Base-by-base conservation (phyloP, 2,113 vertebrate species). In the Scolopax mira region DNA sequence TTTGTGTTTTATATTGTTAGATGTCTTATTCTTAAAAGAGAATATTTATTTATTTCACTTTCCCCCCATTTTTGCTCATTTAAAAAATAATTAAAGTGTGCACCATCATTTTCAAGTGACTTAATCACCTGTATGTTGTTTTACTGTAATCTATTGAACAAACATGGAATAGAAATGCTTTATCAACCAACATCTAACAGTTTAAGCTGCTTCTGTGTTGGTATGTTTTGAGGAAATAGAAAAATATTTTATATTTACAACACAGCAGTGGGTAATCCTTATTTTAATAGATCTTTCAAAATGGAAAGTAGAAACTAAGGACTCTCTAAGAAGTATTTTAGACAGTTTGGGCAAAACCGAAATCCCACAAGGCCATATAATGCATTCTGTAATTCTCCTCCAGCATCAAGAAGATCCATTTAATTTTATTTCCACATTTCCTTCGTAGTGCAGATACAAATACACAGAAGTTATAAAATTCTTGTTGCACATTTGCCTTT, bases 361-460 rank as follows among this genome's bases (percentile, higher is more conserved):
- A 74, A 62, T 78, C 60, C 42, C 79, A 80, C 37, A 1, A 71
- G 72, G 73, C 37, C 33, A 41, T 49, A 28, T 28, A 88, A 81
- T 27, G 27, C 30, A 60, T 73, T 85, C 82, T 57, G 48, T 52
- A 85, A 62, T 58, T 86, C 42, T 74, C 39, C 52, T 92, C 12
- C 33, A 71, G 57, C 42, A 93, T n/a, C 69, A 60, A 22, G 39
- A 41, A 60, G 25, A 91, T 19, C 28, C 55, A 74, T 84, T 96
- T 73, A 16, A 85, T 88, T 92, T 96, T 92, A 92, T 89, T 83
- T 60, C 65, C 42, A 89, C 24, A 66, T 49, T 91, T 91, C n/a
- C 41, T 49, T 66, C 28, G 65, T 64, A 86, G 49, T 24, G 22
- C 49, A 92, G 44, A 62, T 24, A 79, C 27, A 77, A 82, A 85